A percentile compares a stretch with the other conserved stretches of the same genome.
These are phyloP conservation scores for Hylaeus anthracinus DNA, from an alignment of 1,140 invertebrate genomes.

Conservation along the genomic window DNA sequence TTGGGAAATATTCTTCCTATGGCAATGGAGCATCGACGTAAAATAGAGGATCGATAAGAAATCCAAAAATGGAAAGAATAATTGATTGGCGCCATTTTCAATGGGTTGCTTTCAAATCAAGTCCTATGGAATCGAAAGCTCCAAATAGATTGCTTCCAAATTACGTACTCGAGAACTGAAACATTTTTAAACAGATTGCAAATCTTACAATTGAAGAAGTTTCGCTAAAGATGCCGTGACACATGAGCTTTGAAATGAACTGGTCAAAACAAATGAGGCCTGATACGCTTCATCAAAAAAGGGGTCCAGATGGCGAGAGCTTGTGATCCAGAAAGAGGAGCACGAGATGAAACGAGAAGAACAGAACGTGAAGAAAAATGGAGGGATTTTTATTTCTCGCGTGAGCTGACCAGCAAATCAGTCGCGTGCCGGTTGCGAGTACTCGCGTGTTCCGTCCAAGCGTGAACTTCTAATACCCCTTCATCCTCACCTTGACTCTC, in stretches of 20 bases:
- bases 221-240: no score
- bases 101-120: no score
- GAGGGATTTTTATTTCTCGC: slow-evolving; percentile 59
- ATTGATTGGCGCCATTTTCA: no score
- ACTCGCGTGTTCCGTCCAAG: slow-evolving; percentile 74
- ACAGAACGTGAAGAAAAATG: slow-evolving; percentile 6
- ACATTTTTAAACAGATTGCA: no score
- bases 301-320: no score
- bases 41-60: no score
- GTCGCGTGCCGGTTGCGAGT: slow-evolving; percentile 71
- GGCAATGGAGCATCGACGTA: background rate
- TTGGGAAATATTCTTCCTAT: background rate
- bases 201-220: no score
- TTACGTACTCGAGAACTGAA: no score
- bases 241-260: no score
- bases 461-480: slow-evolving; percentile 69
- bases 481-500: slow-evolving; percentile 72
- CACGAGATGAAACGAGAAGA: slow-evolving; percentile 10
- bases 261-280: no score
- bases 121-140: no score
- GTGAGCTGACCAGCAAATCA: slow-evolving; percentile 55
- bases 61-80: background rate
- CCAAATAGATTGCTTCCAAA: no score
- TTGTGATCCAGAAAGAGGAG: background rate
- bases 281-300: background rate